Conservation (phyloP, 2,797 vertebrate species). For the Parauchenoglanis punctatus region DNA sequence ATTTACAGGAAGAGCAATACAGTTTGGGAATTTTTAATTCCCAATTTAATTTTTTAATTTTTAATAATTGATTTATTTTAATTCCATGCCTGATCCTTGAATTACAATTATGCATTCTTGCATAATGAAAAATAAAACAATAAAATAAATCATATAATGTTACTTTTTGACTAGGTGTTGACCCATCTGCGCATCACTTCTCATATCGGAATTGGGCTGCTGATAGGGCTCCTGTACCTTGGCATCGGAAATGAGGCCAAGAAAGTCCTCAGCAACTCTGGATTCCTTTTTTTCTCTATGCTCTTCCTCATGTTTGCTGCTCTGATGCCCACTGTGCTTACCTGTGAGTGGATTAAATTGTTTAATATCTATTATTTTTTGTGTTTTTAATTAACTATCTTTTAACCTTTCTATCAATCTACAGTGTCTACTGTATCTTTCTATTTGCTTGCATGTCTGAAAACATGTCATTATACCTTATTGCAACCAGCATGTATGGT, state of each 20-base stretch:
- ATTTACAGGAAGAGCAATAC: background rate
- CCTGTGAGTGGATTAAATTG: slow-evolving; percentile 74
- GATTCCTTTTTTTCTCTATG: slow-evolving; percentile 98
- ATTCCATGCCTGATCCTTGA: background rate
- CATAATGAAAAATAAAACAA: background rate
- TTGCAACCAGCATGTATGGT: background rate
- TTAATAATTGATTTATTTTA: too few relatives aligned
- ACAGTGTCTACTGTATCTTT: background rate
- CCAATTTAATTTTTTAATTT: too few relatives aligned
- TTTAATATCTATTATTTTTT: background rate
- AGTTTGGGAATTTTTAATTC: too few relatives aligned
- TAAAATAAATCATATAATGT: background rate
- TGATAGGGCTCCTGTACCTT: slow-evolving; percentile 94
- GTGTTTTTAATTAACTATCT: background rate
- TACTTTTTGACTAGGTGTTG: slow-evolving; percentile 79
- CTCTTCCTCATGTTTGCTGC: slow-evolving; percentile 89
- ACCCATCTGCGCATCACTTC: slow-evolving; percentile 91
- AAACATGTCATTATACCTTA: background rate
- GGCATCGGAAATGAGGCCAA: slow-evolving; percentile 92
- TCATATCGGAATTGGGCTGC: slow-evolving; percentile 87
- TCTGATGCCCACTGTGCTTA: slow-evolving; percentile 87
- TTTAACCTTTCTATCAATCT: background rate
- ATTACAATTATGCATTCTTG: background rate
- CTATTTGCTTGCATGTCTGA: background rate
- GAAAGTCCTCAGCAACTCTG: slow-evolving; percentile 89